Percentiles rank a stretch among this genome's conserved stretches.
These are phyloP conservation scores for Cheiracanthium punctorium DNA, from an alignment of 2,888 invertebrate species.

Conservation along the genomic window DNA sequence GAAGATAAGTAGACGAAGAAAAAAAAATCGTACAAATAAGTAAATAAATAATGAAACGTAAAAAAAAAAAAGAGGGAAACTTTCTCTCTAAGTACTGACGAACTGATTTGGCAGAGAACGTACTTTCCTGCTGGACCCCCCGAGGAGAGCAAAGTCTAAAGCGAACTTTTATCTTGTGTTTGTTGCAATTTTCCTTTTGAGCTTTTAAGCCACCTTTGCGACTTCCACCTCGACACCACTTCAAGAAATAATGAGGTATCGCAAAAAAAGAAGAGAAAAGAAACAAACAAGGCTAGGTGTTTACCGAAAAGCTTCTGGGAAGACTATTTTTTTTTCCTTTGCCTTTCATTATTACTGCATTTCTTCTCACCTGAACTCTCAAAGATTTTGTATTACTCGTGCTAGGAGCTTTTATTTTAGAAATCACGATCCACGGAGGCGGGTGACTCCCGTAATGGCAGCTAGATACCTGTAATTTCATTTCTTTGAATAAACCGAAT, in stretches of 20 bases:
- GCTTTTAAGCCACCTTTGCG: conserved; percentile 1
- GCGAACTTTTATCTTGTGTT: neutral
- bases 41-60: neutral
- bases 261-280: neutral
- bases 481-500: too few relatives aligned
- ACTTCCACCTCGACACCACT: conserved; percentile 7
- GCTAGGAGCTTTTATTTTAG: too few relatives aligned
- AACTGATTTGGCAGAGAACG: neutral
- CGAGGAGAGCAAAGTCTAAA: conserved; percentile 3
- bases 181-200: neutral
- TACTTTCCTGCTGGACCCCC: neutral
- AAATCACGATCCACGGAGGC: too few relatives aligned
- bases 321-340: too few relatives aligned
- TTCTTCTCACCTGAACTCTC: too few relatives aligned
- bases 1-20: neutral
- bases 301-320: neutral
- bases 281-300: conserved; percentile 2
- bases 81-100: neutral
- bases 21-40: neutral
- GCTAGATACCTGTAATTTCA: too few relatives aligned
- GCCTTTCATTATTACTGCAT: too few relatives aligned
- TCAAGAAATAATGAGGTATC: neutral
- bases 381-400: too few relatives aligned
- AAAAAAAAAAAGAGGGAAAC: neutral
- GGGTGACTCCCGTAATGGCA: too few relatives aligned